These are phyloP conservation scores for Drosophila subobscura DNA, from an alignment of 1,140 invertebrate genomes.

Conservation along the genomic window DNA sequence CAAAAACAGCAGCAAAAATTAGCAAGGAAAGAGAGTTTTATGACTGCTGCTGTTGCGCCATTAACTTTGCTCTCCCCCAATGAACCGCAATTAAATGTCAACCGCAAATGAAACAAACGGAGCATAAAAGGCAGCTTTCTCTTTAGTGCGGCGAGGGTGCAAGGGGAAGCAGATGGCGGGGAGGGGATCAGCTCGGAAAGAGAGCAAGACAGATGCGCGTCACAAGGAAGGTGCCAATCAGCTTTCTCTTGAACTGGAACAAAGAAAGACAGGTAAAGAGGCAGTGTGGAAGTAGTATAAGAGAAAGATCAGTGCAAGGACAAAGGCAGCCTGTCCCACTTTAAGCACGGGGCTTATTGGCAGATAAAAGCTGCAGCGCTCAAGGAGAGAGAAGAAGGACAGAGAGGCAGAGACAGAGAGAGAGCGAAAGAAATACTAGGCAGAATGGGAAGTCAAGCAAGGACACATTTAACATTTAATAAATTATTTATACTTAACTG, in stretches of 20 bases:
- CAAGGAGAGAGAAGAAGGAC: too few relatives aligned
- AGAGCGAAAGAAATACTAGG: too few relatives aligned
- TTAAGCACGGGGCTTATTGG: too few relatives aligned
- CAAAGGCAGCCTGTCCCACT: background rate
- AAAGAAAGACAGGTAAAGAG: background rate
- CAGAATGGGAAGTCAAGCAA: background rate
- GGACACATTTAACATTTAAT: slow-evolving; percentile 1
- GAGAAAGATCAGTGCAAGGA: slow-evolving; percentile 22
- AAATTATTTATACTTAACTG: background rate
- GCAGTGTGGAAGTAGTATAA: too few relatives aligned
- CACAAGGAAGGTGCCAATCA: too few relatives aligned
- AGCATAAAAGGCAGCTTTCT: too few relatives aligned
- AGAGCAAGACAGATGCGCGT: too few relatives aligned
- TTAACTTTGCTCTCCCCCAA: slow-evolving; percentile 26
- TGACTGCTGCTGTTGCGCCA: slow-evolving; percentile 16
- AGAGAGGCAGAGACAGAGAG: too few relatives aligned
- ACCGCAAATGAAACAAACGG: background rate
- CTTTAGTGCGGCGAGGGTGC: too few relatives aligned
- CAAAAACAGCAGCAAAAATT: background rate
- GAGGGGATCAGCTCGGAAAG: too few relatives aligned
- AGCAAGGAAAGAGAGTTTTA: slow-evolving; percentile 35
- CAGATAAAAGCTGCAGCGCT: too few relatives aligned
- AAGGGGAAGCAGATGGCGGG: background rate
- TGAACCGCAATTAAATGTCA: slow-evolving; percentile 19
- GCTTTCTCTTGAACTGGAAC: slow-evolving; percentile 1